phyloP scores from a whole-genome alignment of 1,140 invertebrate genomes.

The Drusus annulatus region DNA sequence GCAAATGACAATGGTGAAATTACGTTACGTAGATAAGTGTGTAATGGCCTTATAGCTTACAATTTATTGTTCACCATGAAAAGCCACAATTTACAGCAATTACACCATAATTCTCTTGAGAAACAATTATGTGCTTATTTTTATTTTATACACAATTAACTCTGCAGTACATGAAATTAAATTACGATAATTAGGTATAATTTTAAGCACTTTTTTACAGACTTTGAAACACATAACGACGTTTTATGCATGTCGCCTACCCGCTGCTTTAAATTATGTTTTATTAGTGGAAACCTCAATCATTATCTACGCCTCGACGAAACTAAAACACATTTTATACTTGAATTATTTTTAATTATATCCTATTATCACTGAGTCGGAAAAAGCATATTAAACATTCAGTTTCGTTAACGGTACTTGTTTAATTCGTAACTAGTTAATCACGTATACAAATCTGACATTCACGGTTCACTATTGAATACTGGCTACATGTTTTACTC shows the following conservation, averaged over 20 bases:
- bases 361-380: slow-evolving; percentile 22
- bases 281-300: slow-evolving; percentile 25
- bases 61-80: slow-evolving; percentile 39
- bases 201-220: slow-evolving; percentile 29
- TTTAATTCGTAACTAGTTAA: background rate
- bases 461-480: no score
- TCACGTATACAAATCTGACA: background rate
- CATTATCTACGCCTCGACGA: slow-evolving; percentile 9
- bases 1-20: slow-evolving; percentile 43
- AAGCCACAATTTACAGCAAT: slow-evolving; percentile 34
- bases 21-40: slow-evolving; percentile 28
- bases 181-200: slow-evolving; percentile 34
- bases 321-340: background rate
- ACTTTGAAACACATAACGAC: background rate
- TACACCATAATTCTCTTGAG: slow-evolving; percentile 20
- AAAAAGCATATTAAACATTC: slow-evolving; percentile 18
- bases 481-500: no score
- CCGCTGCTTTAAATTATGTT: slow-evolving; percentile 7
- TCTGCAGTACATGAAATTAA: slow-evolving; percentile 41
- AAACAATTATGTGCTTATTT: slow-evolving; percentile 39
- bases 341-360: slow-evolving; percentile 31
- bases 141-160: slow-evolving; percentile 43
- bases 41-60: slow-evolving; percentile 30
- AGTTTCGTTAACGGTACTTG: slow-evolving; percentile 3
- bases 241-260: slow-evolving; percentile 8